Percentiles rank a stretch among this genome's conserved stretches.
These are phyloP conservation scores for Ciconia stormi DNA, from an alignment of 2,113 vertebrate species.

Conservation along the genomic window DNA sequence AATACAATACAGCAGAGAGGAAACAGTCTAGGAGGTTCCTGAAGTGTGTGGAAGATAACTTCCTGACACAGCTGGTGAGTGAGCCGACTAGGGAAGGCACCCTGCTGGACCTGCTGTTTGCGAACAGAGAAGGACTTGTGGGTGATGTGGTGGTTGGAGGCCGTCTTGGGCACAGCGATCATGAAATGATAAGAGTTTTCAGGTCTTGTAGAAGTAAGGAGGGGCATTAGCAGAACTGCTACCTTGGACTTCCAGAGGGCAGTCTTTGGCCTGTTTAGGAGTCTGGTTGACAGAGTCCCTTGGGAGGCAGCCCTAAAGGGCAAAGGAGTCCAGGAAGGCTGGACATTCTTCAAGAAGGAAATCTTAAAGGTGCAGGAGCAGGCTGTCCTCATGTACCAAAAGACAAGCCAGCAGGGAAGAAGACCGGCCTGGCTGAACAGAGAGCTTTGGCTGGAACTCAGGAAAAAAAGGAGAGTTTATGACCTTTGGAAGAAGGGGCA, in stretches of 20 bases:
- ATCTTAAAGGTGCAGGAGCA: neutral
- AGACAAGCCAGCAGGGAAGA: accelerated
- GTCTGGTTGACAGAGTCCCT: too few species aligned
- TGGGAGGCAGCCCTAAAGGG: neutral
- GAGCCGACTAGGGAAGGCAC: neutral
- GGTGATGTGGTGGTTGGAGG: neutral
- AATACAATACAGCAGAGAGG: neutral
- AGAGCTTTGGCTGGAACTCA: neutral
- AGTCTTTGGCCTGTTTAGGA: neutral
- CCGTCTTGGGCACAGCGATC: neutral
- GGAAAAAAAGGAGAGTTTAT: neutral
- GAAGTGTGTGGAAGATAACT: neutral
- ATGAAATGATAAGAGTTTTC: neutral
- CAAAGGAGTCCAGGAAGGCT: neutral
- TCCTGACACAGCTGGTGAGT: neutral
- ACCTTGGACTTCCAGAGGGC: neutral
- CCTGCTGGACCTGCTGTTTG: neutral
- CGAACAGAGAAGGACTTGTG: neutral
- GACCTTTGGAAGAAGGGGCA: neutral
- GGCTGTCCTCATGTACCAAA: neutral
- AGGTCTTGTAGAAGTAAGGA: neutral
- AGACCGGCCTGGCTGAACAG: neutral
- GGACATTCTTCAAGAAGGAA: neutral
- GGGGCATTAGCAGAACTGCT: neutral
- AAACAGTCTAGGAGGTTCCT: neutral